Percentiles rank a stretch among this genome's conserved stretches.
phyloP scores from a whole-genome alignment of 2,113 vertebrate species.

The Myiopsitta monachus region DNA sequence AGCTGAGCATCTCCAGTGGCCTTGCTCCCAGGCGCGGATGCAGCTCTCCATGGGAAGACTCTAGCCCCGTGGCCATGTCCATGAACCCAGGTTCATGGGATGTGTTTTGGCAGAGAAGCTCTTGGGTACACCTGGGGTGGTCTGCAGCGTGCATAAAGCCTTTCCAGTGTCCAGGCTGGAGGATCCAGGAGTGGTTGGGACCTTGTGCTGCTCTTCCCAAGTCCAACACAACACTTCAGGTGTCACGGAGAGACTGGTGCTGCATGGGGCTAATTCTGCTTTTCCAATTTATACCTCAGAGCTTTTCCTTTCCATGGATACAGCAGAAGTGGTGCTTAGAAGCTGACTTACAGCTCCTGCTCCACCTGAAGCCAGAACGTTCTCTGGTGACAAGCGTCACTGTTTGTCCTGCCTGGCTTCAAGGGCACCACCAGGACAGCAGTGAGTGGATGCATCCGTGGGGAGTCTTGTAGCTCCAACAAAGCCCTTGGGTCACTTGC shows the following conservation, averaged over 20 bases:
- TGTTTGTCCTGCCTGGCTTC: fast-evolving
- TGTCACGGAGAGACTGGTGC: fast-evolving
- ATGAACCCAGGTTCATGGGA: fast-evolving
- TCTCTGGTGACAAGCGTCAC: not conserved
- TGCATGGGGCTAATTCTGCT: not conserved
- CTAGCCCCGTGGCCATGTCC: fast-evolving
- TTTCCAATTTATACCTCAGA: not conserved
- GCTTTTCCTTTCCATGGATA: not conserved
- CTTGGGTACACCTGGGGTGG: not conserved
- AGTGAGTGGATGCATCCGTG: fast-evolving
- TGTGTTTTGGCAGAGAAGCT: not conserved
- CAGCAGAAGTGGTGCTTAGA: not conserved
- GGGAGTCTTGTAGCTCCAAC: fast-evolving
- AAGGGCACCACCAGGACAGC: fast-evolving
- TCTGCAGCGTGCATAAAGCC: fast-evolving
- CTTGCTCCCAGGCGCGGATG: fast-evolving
- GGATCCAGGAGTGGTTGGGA: not conserved
- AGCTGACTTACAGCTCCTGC: not conserved
- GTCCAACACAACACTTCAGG: no score
- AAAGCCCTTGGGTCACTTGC: not conserved
- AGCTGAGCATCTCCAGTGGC: not conserved
- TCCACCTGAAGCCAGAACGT: not conserved
- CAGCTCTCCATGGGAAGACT: not conserved
- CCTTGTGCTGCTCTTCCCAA: not conserved
- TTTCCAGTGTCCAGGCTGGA: fast-evolving